Conservation (phyloP, 2,888 invertebrate genomes). For the Eupeodes latifasciatus region DNA sequence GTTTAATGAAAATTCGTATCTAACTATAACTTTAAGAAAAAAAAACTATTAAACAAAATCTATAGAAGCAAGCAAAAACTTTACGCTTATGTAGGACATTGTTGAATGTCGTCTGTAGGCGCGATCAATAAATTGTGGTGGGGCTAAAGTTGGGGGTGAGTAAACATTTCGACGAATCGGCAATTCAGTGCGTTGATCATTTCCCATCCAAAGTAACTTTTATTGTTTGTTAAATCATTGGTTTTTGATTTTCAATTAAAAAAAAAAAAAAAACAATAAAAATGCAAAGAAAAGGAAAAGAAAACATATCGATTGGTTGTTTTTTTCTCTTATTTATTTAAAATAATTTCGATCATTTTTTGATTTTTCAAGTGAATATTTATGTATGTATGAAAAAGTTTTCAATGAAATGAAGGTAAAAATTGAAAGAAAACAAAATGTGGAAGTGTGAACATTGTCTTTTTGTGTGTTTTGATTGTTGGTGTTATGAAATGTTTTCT, state of each 20-base stretch:
- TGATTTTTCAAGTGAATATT: neutral
- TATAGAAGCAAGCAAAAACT: conserved; percentile 75
- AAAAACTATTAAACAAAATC: conserved; percentile 28
- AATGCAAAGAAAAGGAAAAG: conserved; percentile 23
- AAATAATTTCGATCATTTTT: conserved; percentile 13
- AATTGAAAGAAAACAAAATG: neutral
- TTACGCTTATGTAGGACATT: conserved; percentile 84
- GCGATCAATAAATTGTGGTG: conserved; percentile 79
- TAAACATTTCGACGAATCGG: conserved; percentile 81
- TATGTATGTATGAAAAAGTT: neutral
- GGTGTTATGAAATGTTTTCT: no score
- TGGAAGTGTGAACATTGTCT: no score
- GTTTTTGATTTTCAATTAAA: neutral
- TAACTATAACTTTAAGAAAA: neutral
- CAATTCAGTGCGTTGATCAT: conserved; percentile 79
- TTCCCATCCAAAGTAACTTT: conserved; percentile 83
- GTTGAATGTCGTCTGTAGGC: conserved; percentile 83
- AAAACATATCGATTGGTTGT: conserved; percentile 58
- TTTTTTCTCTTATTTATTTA: neutral
- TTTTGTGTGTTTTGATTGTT: no score
- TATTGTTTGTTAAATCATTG: conserved; percentile 25
- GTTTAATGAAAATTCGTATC: neutral
- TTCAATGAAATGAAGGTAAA: conserved; percentile 32
- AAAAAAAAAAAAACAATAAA: neutral
- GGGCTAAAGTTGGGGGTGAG: conserved; percentile 81